These are phyloP conservation scores for Rhinolophus ferrumequinum DNA, from an alignment of 2,113 vertebrate species.

Conservation along the genomic window DNA sequence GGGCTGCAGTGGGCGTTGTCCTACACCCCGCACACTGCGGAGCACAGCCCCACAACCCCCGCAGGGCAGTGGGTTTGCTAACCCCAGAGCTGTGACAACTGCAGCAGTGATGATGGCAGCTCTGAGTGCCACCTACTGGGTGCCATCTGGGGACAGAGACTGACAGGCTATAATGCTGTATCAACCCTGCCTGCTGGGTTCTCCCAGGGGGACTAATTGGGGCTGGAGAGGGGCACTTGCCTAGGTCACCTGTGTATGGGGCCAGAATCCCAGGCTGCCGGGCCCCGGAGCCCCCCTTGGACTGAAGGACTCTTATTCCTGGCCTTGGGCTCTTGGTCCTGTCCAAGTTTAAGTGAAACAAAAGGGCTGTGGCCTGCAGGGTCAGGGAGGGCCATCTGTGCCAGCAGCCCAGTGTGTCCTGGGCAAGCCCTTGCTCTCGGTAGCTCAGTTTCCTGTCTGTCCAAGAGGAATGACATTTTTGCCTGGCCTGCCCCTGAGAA, in stretches of 20 bases:
- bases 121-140: not conserved
- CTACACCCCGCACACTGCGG: not conserved
- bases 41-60: accelerated
- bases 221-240: not conserved
- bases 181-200: not conserved
- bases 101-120: not conserved
- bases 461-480: not conserved
- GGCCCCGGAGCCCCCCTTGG: not conserved
- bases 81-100: not conserved
- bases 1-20: not conserved
- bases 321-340: not conserved
- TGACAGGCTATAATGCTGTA: not conserved
- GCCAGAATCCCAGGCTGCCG: not conserved
- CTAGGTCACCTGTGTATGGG: not conserved
- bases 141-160: accelerated
- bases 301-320: not conserved
- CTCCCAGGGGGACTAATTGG: not conserved
- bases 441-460: not conserved
- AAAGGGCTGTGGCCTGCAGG: not conserved
- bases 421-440: not conserved
- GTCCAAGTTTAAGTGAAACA: not conserved
- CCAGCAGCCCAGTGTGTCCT: accelerated
- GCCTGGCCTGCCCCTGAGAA: not conserved
- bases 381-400: not conserved
- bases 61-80: not conserved